Evolutionary conservation across 2,888 invertebrate species (phyloP), one percentile per base, ranked within the genome.

Genomic region (Agrotis ipsilon): DNA sequence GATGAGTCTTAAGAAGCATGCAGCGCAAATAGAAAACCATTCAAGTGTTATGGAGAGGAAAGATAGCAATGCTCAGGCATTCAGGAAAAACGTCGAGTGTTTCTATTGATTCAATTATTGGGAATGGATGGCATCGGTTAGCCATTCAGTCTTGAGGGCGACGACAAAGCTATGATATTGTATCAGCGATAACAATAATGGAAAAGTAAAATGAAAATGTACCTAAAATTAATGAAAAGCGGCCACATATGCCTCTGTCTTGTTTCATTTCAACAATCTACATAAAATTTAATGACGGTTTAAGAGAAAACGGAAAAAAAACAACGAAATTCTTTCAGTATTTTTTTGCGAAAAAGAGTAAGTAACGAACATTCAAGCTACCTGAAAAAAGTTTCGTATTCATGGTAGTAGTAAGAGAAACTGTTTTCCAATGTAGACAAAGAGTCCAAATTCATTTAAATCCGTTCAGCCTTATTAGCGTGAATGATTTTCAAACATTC

Each of bases 1-100:
- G 67, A 82, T 79, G 61, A 62, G 52, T n/a, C 54, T 64, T 51
- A 55, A 66, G 52, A 45, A 60, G 68, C 24, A 75, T 75, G 66
- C n/a, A 63, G 55, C 43, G 32, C 27, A 69, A 78, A 81, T 49
- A 68, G 60, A 69, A 61, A 66, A 65, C 18, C 63, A 49, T 68
- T 65, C 54, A 43, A 43, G 58, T 65, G 51, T 51, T 46, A n/a
- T 13, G 18, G 63, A 64, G 48, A 62, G 32, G 59, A 66, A 68
- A 74, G 48, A 32, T 63, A 49, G 13, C 16, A 9, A 61, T 65
- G n/a, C 13, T 52, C 16, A n/a, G 2, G 16, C 32, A 61, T 55
- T 49, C 39, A 39, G 19, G 6, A 19, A 67, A 27, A 66, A 66
- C 18, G 18, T 27, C 3, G 13, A 21, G 43, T 61, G 24, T 60